These are phyloP conservation scores for Diprion similis DNA, from an alignment of 1,140 invertebrate genomes.

Conservation along the genomic window DNA sequence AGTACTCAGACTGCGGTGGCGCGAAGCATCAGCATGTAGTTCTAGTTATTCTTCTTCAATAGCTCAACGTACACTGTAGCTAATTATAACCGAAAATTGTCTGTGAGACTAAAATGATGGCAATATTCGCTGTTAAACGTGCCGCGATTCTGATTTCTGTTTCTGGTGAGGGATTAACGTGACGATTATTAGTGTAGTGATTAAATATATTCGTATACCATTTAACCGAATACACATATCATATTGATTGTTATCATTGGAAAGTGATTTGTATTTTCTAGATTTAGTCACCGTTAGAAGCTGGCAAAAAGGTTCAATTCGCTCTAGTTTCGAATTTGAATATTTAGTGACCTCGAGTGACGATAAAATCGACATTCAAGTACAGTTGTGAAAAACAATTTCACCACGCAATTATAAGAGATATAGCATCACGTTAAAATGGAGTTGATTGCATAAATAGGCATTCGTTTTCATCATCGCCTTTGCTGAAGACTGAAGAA, in stretches of 20 bases:
- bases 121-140: neutral
- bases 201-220: neutral
- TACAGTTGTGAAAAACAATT: constrained; percentile 49
- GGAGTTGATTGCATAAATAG: too few relatives aligned
- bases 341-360: too few relatives aligned
- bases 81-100: neutral
- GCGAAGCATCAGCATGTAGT: neutral
- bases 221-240: neutral
- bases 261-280: neutral
- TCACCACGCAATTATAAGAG: too few relatives aligned
- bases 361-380: too few relatives aligned
- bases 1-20: neutral
- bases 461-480: too few relatives aligned
- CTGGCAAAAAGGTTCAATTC: too few relatives aligned
- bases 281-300: neutral
- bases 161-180: neutral
- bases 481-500: too few relatives aligned
- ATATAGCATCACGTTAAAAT: too few relatives aligned
- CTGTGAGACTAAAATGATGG: neutral
- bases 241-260: neutral
- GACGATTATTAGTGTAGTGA: neutral
- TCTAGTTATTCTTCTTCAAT: neutral
- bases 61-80: neutral
- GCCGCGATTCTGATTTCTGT: neutral
- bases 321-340: too few relatives aligned